These are phyloP conservation scores for Tetragonisca angustula DNA, from an alignment of 2,888 invertebrate species.

Conservation along the genomic window DNA sequence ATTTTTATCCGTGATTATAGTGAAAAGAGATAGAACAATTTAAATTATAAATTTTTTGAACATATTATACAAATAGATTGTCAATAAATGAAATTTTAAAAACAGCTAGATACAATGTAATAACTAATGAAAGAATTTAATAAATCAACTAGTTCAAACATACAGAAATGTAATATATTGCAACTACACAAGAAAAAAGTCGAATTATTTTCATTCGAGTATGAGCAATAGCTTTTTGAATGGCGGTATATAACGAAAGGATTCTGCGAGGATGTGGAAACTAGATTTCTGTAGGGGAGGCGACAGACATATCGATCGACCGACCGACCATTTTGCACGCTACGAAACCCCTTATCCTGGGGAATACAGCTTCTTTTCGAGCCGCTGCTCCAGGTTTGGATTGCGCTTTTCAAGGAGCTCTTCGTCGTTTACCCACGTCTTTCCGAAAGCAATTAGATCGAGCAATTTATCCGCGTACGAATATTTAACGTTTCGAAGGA, in stretches of 20 bases:
- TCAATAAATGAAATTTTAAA: too few species aligned
- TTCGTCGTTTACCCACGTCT: conserved; percentile 8
- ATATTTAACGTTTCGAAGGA: background rate
- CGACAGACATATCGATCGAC: conserved; percentile 61
- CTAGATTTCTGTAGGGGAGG: conserved; percentile 39
- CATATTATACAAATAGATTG: background rate
- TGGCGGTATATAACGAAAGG: background rate
- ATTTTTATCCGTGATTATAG: background rate
- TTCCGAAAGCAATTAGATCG: conserved; percentile 10
- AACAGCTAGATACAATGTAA: background rate
- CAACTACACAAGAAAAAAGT: background rate
- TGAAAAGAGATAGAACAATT: background rate
- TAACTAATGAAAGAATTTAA: background rate
- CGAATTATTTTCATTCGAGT: background rate
- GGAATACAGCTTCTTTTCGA: conserved; percentile 45
- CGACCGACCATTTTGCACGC: conserved; percentile 44
- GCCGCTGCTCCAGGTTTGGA: conserved; percentile 1
- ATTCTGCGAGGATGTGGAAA: conserved; percentile 34
- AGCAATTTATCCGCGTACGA: conserved; percentile 8
- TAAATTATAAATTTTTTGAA: background rate
- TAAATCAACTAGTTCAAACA: background rate
- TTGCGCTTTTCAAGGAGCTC: conserved; percentile 20
- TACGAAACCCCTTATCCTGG: conserved; percentile 38
- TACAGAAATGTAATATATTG: background rate
- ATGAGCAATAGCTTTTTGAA: background rate